phyloP scores from a whole-genome alignment of 2,797 vertebrate genomes.

The Synaphobranchus kaupii region DNA sequence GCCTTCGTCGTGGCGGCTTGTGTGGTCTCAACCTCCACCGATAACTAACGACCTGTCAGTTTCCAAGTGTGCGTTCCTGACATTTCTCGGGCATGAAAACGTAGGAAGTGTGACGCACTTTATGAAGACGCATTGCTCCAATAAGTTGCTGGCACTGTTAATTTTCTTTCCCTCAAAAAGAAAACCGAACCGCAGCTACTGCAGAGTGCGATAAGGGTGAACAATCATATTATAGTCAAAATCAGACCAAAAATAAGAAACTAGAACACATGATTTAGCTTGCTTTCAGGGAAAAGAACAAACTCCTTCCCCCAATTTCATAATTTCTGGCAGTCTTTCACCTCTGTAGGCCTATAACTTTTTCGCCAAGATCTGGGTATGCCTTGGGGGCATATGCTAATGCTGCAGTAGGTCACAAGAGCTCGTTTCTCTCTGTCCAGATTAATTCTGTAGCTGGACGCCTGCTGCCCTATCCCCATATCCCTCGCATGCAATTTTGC shows the following conservation, averaged over 20 bases:
- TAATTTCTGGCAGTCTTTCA: conserved; percentile 20
- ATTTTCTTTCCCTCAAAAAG: conserved; percentile 20
- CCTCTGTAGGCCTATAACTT: conserved; percentile 11
- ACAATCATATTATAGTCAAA: background rate
- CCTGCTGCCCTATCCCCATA: background rate
- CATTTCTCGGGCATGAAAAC: conserved; percentile 42
- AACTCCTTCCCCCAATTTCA: conserved; percentile 32
- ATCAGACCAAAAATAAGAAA: background rate
- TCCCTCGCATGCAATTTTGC: background rate
- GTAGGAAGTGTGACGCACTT: conserved; percentile 46
- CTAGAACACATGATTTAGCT: background rate
- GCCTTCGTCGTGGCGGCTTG: background rate
- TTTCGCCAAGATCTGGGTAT: conserved; percentile 42
- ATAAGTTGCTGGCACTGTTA: background rate
- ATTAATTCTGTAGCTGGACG: background rate
- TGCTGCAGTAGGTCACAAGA: background rate
- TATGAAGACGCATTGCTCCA: conserved; percentile 58
- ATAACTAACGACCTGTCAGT: conserved; percentile 33
- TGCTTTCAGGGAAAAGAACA: background rate
- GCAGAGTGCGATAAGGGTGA: background rate
- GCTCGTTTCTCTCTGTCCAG: background rate
- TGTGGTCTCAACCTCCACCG: background rate
- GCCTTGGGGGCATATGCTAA: conserved; percentile 6
- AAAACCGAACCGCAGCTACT: background rate
- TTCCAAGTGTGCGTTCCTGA: conserved; percentile 27